A percentile compares a stretch with the other conserved stretches of the same genome.
phyloP scores from a whole-genome alignment of 2,113 vertebrate genomes.

The Pachyramphus minor region DNA sequence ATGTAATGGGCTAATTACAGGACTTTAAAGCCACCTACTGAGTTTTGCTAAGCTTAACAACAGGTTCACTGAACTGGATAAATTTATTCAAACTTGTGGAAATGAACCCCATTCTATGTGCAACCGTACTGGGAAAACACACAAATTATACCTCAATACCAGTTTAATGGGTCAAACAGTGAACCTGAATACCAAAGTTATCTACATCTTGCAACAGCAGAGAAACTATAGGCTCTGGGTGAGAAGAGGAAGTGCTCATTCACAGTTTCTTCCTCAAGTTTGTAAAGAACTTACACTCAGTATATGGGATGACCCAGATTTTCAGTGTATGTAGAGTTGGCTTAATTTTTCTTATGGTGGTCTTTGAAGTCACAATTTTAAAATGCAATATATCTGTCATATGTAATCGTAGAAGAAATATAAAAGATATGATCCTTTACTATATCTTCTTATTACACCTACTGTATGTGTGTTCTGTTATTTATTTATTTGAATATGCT shows the following conservation, averaged over 20 bases:
- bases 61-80: conserved; percentile 89
- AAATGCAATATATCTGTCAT: neutral
- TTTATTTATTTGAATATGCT: neutral
- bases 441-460: neutral
- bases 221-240: conserved; percentile 63
- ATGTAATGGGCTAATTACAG: conserved; percentile 88
- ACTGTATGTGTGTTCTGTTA: neutral
- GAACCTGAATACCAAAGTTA: conserved; percentile 82
- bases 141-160: conserved; percentile 88
- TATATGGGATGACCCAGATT: neutral
- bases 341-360: conserved; percentile 14
- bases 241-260: conserved; percentile 71
- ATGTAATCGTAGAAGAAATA: neutral
- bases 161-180: conserved; percentile 87
- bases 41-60: conserved; percentile 85
- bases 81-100: conserved; percentile 88
- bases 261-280: conserved; percentile 66
- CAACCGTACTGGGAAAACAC: conserved; percentile 85
- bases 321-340: neutral
- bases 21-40: conserved; percentile 89
- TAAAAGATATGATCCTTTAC: neutral
- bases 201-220: conserved; percentile 74
- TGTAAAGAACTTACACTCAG: conserved; percentile 64
- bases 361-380: conserved; percentile 17
- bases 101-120: conserved; percentile 85